Percentiles rank a stretch among this genome's conserved stretches.
Evolutionary conservation across 2,113 vertebrate genomes (phyloP).

Genomic region (Cyanoliseus patagonus): DNA sequence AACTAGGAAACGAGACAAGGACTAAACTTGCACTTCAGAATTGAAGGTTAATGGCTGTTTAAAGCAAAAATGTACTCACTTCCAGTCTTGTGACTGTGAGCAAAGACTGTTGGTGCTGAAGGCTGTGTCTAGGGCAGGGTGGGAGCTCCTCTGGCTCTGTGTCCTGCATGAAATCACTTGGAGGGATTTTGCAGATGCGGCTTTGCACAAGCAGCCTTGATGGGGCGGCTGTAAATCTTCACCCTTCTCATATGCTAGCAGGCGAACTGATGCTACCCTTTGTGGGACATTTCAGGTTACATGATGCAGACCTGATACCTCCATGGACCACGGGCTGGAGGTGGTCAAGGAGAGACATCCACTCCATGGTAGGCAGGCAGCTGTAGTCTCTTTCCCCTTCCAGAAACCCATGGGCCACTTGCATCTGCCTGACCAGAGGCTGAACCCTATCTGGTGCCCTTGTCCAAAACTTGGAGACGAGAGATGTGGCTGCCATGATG

Average conservation of each 20-base stretch:
- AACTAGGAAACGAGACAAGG: background rate
- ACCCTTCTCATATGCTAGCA: accelerated
- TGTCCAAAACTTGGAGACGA: background rate
- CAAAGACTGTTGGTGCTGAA: background rate
- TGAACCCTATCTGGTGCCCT: background rate
- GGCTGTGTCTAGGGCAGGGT: background rate
- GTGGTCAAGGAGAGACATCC: background rate
- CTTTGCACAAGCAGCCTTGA: background rate
- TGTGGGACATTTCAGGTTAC: background rate
- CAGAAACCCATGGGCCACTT: background rate
- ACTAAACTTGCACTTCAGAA: background rate
- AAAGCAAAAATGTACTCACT: background rate
- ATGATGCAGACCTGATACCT: background rate
- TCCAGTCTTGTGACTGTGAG: background rate
- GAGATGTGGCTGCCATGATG: background rate
- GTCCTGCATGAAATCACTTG: too few relatives aligned
- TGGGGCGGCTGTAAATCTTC: background rate
- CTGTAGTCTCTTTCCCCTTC: background rate
- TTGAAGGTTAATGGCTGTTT: background rate
- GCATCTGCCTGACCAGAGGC: background rate
- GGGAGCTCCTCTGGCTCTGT: background rate
- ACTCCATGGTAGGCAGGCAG: background rate
- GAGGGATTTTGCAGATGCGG: background rate
- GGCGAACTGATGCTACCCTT: background rate
- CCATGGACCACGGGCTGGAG: background rate